Base-by-base conservation (phyloP, 1,140 invertebrate species). In the Anagrus nilaparvatae region DNA sequence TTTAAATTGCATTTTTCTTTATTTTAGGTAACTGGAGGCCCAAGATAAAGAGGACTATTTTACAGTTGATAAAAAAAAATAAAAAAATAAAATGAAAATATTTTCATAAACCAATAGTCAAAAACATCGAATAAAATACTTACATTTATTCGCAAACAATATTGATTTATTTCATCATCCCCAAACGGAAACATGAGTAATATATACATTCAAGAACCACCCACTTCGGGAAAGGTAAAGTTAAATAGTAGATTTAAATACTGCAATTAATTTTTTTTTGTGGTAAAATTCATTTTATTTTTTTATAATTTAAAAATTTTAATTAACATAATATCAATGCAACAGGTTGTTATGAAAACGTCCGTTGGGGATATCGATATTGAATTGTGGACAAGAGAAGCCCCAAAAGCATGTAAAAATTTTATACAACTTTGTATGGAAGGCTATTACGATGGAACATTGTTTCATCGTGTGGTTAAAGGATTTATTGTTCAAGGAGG, bases 381-480 rank as follows among this genome's bases (percentile, higher is more conserved):
- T 42, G 96, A 99, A 73, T 69, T 99, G 58, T 99, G 95, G 96
- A 81, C 92, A 0, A 90, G 89, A 61, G 96, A 99, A 74, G 77
- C 89, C 21, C 95, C 96, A 5, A 88, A 90, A 67, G 89, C 96
- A 21, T 94, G 89, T 54, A 74, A 89, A 45, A 99, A 99, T 71
- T 99, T 99, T 60, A 80, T 99, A 20, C 96, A 99, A 67, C 68
- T 98, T 8, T 98, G 93, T 61, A 69, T 98, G 72, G 95, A 99
- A 72, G 86, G 87, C 4, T 99, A 98, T 69, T 99, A 98, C 60
- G 78, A 97, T 66, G 78, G 77, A 25, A 90, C 84, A 10, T 85
- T 90, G 54, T 97, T 97, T 65, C 92, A 97, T 65, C 69, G 91
- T 55, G 76, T 96, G 7, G 80, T 95, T 0, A 87, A 84, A 58